phyloP scores from a whole-genome alignment of 2,888 invertebrate species.

The Parasteatoda lunata region DNA sequence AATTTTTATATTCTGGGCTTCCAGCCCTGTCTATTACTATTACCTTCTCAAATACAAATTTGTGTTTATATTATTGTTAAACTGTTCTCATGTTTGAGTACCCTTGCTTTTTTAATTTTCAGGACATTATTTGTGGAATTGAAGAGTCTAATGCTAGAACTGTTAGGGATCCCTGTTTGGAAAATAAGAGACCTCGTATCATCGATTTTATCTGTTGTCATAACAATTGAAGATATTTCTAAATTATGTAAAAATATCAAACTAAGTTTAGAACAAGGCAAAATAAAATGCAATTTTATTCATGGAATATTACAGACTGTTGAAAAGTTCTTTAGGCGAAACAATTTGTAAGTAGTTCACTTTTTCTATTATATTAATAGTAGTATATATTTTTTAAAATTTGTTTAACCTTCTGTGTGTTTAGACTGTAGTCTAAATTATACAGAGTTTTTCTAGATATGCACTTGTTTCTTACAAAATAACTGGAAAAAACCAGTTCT shows the following conservation, averaged over 20 bases:
- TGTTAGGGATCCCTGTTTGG: conserved; percentile 59
- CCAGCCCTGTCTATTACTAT: too few relatives aligned
- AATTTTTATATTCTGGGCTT: too few relatives aligned
- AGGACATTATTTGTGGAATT: conserved; percentile 35
- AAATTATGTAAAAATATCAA: not conserved
- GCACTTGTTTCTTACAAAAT: too few relatives aligned
- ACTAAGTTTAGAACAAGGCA: not conserved
- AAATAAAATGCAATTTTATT: not conserved
- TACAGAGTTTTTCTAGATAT: too few relatives aligned
- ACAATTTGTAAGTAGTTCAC: not conserved
- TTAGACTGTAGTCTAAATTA: too few relatives aligned
- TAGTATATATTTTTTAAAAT: too few relatives aligned
- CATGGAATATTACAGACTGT: not conserved
- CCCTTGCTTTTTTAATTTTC: not conserved
- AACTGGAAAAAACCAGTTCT: too few relatives aligned
- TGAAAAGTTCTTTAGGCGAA: not conserved
- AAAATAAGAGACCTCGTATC: conserved; percentile 55
- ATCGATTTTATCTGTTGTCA: conserved; percentile 38
- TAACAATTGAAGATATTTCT: conserved; percentile 17
- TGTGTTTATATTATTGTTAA: not conserved
- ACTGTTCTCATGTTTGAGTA: not conserved
- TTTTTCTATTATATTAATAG: not conserved
- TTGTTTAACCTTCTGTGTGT: too few relatives aligned
- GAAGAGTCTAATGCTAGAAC: conserved; percentile 35
- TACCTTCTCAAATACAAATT: too few relatives aligned